Percentiles rank a stretch among this genome's conserved stretches.
These are phyloP conservation scores for Labeo calbasu DNA, from an alignment of 2,797 vertebrate species.

Conservation along the genomic window DNA sequence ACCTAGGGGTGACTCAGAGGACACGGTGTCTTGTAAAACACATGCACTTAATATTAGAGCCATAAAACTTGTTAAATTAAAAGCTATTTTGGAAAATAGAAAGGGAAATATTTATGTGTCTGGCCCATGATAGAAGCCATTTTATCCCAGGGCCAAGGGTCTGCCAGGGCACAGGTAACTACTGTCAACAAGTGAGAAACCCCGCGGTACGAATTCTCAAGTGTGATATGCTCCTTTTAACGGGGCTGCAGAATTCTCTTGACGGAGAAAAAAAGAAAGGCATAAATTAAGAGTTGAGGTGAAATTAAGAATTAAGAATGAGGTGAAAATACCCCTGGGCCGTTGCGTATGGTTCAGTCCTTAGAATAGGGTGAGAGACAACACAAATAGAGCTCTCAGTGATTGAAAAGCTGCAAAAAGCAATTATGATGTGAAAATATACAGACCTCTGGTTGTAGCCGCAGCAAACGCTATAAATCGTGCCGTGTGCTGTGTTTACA, in stretches of 20 bases:
- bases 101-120: slow-evolving; percentile 93
- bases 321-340: slow-evolving; percentile 42
- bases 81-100: slow-evolving; percentile 97
- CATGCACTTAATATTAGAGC: slow-evolving; percentile 95
- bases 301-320: slow-evolving; percentile 46
- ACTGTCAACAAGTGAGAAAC: slow-evolving; percentile 77
- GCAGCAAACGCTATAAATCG: slow-evolving; percentile 79
- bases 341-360: slow-evolving; percentile 28
- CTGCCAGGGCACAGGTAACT: slow-evolving; percentile 75
- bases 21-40: slow-evolving; percentile 96
- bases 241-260: slow-evolving; percentile 23
- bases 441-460: slow-evolving; percentile 75
- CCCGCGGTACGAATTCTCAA: slow-evolving; percentile 29
- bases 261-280: slow-evolving; percentile 22
- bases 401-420: slow-evolving; percentile 84
- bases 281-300: slow-evolving; percentile 43
- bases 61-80: slow-evolving; percentile 99
- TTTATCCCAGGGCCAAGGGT: slow-evolving; percentile 82
- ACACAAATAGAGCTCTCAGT: slow-evolving; percentile 60
- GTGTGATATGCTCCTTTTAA: slow-evolving; percentile 49
- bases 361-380: slow-evolving; percentile 53
- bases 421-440: slow-evolving; percentile 81
- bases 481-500: slow-evolving; percentile 76
- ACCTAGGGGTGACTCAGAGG: slow-evolving; percentile 90
- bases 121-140: slow-evolving; percentile 86